Conservation (phyloP, 2,888 invertebrate genomes). For the Omphaloscelis lunosa region DNA sequence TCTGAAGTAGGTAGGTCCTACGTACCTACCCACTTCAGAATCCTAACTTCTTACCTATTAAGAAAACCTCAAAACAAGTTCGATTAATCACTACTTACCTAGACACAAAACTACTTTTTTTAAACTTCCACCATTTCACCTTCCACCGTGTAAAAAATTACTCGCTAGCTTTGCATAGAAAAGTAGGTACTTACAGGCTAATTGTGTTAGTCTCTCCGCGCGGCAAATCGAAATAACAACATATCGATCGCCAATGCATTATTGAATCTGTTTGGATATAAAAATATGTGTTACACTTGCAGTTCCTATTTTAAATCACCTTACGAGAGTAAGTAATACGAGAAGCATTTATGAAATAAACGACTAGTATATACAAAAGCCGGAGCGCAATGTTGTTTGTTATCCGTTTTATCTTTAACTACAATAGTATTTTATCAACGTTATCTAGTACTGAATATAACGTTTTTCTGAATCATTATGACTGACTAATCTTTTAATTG, state of each 20-base stretch:
- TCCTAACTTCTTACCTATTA: neutral
- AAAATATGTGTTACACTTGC: slow-evolving; percentile 1
- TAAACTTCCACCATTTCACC: neutral
- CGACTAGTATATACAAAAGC: slow-evolving; percentile 23
- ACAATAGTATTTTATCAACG: slow-evolving; percentile 49
- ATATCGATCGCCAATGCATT: slow-evolving; percentile 70
- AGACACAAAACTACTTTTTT: neutral
- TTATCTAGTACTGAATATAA: slow-evolving; percentile 46
- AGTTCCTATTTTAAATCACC: slow-evolving; percentile 16
- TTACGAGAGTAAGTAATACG: slow-evolving; percentile 2
- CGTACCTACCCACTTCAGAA: too few species aligned
- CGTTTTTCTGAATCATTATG: slow-evolving; percentile 47
- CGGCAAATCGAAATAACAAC: slow-evolving; percentile 60
- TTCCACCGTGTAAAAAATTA: slow-evolving; percentile 3
- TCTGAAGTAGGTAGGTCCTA: neutral
- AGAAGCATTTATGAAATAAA: slow-evolving; percentile 10
- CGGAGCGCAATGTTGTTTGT: slow-evolving; percentile 24
- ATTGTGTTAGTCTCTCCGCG: slow-evolving; percentile 34
- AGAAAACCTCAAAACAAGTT: neutral
- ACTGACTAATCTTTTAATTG: slow-evolving; percentile 48
- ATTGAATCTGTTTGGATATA: slow-evolving; percentile 28
- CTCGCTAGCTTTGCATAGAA: slow-evolving; percentile 17
- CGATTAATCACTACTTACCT: neutral
- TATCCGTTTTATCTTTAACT: slow-evolving; percentile 51
- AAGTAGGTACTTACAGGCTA: slow-evolving; percentile 61